Percentiles rank a stretch among this genome's conserved stretches.
These are phyloP conservation scores for Clarias macrocephalus DNA, from an alignment of 2,113 vertebrate species.

Conservation along the genomic window DNA sequence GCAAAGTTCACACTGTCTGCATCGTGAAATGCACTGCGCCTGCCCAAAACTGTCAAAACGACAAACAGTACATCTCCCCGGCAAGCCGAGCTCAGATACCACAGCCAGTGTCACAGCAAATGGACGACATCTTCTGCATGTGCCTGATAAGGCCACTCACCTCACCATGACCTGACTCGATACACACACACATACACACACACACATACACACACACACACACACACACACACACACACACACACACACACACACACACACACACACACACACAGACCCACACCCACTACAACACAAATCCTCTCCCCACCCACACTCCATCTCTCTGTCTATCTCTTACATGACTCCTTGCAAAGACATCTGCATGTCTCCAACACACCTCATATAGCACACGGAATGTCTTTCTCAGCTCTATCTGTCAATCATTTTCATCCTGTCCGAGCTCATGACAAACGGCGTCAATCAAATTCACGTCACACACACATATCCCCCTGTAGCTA, in stretches of 20 bases:
- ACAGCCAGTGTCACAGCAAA: constrained; percentile 64
- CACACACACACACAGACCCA: constrained; percentile 9
- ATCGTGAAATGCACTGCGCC: constrained; percentile 64
- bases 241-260: constrained; percentile 31
- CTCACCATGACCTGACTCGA: constrained; percentile 62
- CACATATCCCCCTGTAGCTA: constrained; percentile 41
- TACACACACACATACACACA: constrained; percentile 38
- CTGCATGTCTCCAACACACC: constrained; percentile 53
- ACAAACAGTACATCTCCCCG: constrained; percentile 66
- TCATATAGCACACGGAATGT: constrained; percentile 42
- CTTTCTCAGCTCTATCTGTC: constrained; percentile 58
- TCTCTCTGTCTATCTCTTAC: constrained; percentile 18
- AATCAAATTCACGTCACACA: constrained; percentile 60
- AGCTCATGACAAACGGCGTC: constrained; percentile 65
- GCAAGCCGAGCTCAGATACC: constrained; percentile 63
- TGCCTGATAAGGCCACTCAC: constrained; percentile 70
- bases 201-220: constrained; percentile 17
- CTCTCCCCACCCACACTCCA: constrained; percentile 29
- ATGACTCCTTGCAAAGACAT: constrained; percentile 47
- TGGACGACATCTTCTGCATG: constrained; percentile 67
- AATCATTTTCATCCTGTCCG: constrained; percentile 64
- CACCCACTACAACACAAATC: constrained; percentile 13
- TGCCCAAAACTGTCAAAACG: constrained; percentile 69
- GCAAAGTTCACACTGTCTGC: constrained; percentile 68
- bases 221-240: constrained; percentile 31